Base-by-base conservation (phyloP, 1,140 invertebrate genomes). In the Plodia interpunctella region DNA sequence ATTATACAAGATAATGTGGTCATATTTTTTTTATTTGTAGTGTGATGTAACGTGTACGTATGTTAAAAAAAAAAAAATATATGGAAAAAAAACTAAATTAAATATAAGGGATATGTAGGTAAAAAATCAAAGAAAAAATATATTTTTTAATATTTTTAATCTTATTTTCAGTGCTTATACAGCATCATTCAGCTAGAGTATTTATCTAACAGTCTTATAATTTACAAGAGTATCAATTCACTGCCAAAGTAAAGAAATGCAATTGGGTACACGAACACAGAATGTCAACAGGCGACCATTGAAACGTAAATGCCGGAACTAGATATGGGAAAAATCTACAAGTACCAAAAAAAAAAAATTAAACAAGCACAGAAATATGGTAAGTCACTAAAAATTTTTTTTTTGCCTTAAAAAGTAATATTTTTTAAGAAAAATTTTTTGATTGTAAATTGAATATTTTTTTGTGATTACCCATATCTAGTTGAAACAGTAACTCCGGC, bases 161-260 rank as follows among this genome's bases (percentile, higher is more conserved):
- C 66, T 80, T 83, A 70, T 64, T 62, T 61, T 64, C 49, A 54
- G 75, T 75, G 69, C 73, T 65, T 70, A 72, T 67, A 32, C 74
- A 76, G 75, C 74, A 79, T 82, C 72, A 85, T 74, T 80, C 79
- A 77, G 68, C 83, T 82, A 83, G 78, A 87, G 81, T 85, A 87
- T 85, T 84, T 71, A 81, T 66, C 83, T 88, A 88, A 87, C 86
- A 88, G 86, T 88, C 86, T 88, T 83, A 84, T 83, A 82, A 78
- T 80, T 88, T 86, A 86, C 70, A 83, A 80, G 80, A 88, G 83
- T 83, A 87, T 80, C 82, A 82, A 74, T 74, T 81, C 74, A 75
- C 72, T 75, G 72, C 72, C 72, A 63, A 71, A 62, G 67, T 67
- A 63, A 66, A 68, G 61, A 69, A 85, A 88, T 86, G 83, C 83